Conservation (phyloP, 2,888 invertebrate genomes). For the Nomada ruficornis region DNA sequence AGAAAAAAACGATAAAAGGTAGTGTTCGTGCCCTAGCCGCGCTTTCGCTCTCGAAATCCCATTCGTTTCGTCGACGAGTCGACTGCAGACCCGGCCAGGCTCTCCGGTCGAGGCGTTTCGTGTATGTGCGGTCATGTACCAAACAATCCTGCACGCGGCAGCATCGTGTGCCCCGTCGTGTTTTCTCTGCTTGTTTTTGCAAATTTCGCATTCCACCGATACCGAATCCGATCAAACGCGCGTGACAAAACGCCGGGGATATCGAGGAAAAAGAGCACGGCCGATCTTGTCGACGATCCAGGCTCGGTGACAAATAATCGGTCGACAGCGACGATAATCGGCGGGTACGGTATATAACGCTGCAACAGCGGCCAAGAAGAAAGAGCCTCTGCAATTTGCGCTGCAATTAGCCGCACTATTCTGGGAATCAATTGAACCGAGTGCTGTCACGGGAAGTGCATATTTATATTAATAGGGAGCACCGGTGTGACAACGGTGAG, state of each 20-base stretch:
- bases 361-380: slow-evolving; percentile 47
- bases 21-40: slow-evolving; percentile 20
- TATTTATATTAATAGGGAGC: slow-evolving; percentile 55
- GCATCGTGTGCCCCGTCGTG: slow-evolving; percentile 9
- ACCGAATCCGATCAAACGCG: slow-evolving; percentile 62
- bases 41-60: slow-evolving; percentile 66
- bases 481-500: slow-evolving; percentile 10
- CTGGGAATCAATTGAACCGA: slow-evolving; percentile 59
- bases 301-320: slow-evolving; percentile 63
- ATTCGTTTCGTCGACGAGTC: slow-evolving; percentile 60
- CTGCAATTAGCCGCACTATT: slow-evolving; percentile 58
- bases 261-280: slow-evolving; percentile 42
- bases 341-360: not conserved
- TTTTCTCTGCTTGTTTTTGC: slow-evolving; percentile 57
- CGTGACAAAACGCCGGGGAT: slow-evolving; percentile 57
- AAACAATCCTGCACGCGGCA: slow-evolving; percentile 35
- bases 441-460: slow-evolving; percentile 42
- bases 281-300: slow-evolving; percentile 52
- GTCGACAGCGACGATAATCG: slow-evolving; percentile 61
- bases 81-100: slow-evolving; percentile 45
- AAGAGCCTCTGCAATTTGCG: slow-evolving; percentile 52
- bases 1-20: slow-evolving; percentile 16
- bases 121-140: slow-evolving; percentile 28
- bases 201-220: slow-evolving; percentile 61
- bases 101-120: slow-evolving; percentile 45